phyloP scores from a whole-genome alignment of 2,113 vertebrate genomes.

The Oryctolagus cuniculus region mOryCun1.1 NC_091451.1:31246001-31246500 shows the following conservation, averaged over 20 bases:
- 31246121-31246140: not conserved
- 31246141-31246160: not conserved
- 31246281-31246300: not conserved
- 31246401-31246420: not conserved
- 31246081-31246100: not conserved
- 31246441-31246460: not conserved
- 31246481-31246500: not conserved
- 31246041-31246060: not conserved
- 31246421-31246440: not conserved
- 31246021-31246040: not conserved
- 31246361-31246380: not conserved
- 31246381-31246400: not conserved
- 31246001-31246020: not conserved
- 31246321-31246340: not conserved
- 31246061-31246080: not conserved
- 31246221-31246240: not conserved
- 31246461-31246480: not conserved
- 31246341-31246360: not conserved
- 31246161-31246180: not conserved
- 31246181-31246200: not conserved
- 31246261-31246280: rapidly evolving
- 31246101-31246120: not conserved
- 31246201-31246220: not conserved
- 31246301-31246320: not conserved
- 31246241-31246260: not conserved